phyloP scores from a whole-genome alignment of 1,140 invertebrate species.

The Caenorhabditis inopinata region DNA sequence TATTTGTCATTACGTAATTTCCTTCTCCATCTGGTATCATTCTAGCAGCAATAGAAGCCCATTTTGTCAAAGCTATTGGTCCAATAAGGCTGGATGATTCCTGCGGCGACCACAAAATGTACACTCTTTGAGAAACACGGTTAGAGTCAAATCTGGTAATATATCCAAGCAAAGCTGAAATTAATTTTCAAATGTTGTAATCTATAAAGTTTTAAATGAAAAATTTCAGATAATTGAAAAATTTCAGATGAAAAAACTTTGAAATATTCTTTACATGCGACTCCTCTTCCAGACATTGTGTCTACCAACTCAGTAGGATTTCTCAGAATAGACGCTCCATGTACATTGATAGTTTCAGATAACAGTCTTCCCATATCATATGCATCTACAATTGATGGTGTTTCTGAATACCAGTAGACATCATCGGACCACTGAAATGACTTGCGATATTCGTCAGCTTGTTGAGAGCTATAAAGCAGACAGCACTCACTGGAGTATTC shows the following conservation, averaged over 20 bases:
- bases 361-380: constrained; percentile 6
- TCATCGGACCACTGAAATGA: constrained; percentile 10
- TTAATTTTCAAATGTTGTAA: too few relatives aligned
- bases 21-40: constrained; percentile 15
- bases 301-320: not conserved
- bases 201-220: too few relatives aligned
- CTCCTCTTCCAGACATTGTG: not conserved
- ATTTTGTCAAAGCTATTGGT: not conserved
- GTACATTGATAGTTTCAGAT: not conserved
- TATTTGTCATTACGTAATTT: not conserved
- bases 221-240: too few relatives aligned
- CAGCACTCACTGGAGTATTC: not conserved
- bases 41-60: not conserved
- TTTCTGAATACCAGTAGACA: not conserved
- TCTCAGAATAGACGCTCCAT: not conserved
- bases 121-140: not conserved
- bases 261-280: constrained; percentile 4
- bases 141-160: not conserved
- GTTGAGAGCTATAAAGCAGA: too few relatives aligned
- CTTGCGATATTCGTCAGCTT: too few relatives aligned
- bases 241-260: too few relatives aligned
- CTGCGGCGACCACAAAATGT: constrained; percentile 14
- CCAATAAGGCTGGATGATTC: not conserved
- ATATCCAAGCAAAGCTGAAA: constrained; percentile 15
- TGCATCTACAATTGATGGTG: not conserved